A percentile compares a stretch with the other conserved stretches of the same genome.
These are phyloP conservation scores for Trididemnum clinides DNA, from an alignment of 23 tunicate genomes.

Conservation along the genomic window DNA sequence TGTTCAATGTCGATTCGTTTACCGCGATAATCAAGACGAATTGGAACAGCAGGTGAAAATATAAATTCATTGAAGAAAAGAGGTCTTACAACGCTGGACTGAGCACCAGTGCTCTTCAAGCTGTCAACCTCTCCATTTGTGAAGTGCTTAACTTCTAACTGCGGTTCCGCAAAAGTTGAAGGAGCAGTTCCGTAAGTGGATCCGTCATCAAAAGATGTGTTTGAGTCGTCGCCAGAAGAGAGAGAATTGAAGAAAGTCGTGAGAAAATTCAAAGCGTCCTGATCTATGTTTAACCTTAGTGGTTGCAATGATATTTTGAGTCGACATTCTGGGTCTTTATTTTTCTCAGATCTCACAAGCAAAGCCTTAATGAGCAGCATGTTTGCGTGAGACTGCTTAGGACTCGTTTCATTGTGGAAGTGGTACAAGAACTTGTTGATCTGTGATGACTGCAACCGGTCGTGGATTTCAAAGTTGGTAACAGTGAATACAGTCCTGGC, in stretches of 20 bases:
- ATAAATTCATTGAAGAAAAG: conserved; percentile 74
- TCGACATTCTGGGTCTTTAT: conserved; percentile 52
- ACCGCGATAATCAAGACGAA: conserved; percentile 91
- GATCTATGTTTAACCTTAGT: conserved; percentile 80
- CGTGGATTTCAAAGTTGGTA: conserved; percentile 74
- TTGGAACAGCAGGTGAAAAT: conserved; percentile 90
- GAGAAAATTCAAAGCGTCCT: conserved; percentile 72
- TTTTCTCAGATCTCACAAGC: conserved; percentile 32
- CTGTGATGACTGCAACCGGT: conserved; percentile 75
- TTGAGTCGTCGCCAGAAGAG: background rate
- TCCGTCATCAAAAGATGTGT: background rate
- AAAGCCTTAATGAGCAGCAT: conserved; percentile 69
- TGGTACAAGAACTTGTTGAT: conserved; percentile 96
- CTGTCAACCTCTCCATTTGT: background rate
- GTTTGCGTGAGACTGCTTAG: conserved; percentile 73
- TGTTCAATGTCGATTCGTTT: conserved; percentile 78
- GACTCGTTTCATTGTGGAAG: conserved; percentile 67
- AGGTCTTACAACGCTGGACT: background rate
- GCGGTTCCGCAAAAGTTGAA: conserved; percentile 18
- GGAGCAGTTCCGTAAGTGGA: conserved; percentile 12
- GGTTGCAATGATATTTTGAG: conserved; percentile 86
- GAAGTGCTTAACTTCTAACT: background rate
- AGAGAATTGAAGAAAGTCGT: conserved; percentile 46
- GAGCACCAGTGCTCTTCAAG: background rate
- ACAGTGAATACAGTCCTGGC: conserved; percentile 61